These are phyloP conservation scores for Thalpophila matura DNA, from an alignment of 2,888 invertebrate genomes.

Conservation along the genomic window DNA sequence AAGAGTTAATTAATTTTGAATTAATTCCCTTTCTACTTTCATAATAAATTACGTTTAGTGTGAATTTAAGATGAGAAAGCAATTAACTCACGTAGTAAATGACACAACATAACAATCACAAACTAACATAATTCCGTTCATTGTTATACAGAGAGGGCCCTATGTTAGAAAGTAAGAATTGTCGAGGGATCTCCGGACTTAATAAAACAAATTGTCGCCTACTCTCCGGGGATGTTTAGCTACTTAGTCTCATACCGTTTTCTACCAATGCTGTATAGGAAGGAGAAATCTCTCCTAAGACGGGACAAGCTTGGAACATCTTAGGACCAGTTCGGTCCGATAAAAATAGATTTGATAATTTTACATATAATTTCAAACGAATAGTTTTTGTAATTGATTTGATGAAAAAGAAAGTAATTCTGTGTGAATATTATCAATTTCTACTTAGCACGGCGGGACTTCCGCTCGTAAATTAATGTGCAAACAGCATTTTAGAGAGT, in stretches of 20 bases:
- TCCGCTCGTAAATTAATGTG: constrained; percentile 14
- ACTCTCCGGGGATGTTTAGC: constrained; percentile 60
- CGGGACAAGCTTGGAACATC: constrained; percentile 7
- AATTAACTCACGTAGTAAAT: constrained; percentile 37
- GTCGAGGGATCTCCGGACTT: constrained; percentile 46
- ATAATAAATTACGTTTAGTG: constrained; percentile 9
- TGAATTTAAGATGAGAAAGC: constrained; percentile 22
- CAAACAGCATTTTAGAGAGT: constrained; percentile 32
- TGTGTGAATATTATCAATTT: constrained; percentile 3
- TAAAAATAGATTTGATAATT: constrained; percentile 33
- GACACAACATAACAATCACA: constrained; percentile 31
- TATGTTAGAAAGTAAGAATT: constrained; percentile 59
- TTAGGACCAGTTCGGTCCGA: constrained; percentile 13
- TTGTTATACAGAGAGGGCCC: constrained; percentile 40
- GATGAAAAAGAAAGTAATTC: constrained; percentile 12
- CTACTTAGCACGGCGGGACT: background rate
- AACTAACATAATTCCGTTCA: constrained; percentile 40
- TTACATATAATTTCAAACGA: constrained; percentile 19
- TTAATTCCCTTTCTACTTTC: background rate
- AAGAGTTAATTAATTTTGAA: background rate
- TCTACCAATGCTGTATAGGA: constrained; percentile 49
- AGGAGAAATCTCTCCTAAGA: constrained; percentile 48
- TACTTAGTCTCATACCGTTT: constrained; percentile 64
- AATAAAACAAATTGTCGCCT: constrained; percentile 58
- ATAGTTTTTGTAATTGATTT: constrained; percentile 9